phyloP scores from a whole-genome alignment of 1,140 invertebrate species.

The Zaprionus ghesquierei region DNA sequence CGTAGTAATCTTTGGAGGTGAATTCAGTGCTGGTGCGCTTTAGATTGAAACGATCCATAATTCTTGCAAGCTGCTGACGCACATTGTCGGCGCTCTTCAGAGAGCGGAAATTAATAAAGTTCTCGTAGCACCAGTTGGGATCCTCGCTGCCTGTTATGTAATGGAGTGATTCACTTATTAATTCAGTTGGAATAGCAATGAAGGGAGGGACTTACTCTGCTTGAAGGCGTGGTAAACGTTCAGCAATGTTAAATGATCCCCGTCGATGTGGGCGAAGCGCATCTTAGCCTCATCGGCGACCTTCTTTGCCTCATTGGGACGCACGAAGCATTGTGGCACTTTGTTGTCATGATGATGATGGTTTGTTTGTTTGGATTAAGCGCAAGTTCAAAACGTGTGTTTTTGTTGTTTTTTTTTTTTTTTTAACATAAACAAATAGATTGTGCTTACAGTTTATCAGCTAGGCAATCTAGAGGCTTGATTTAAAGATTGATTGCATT shows the following conservation, averaged over 20 bases:
- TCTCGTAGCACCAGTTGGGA: constrained; percentile 98
- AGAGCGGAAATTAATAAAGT: constrained; percentile 99
- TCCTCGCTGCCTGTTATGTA: constrained; percentile 84
- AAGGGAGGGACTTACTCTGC: constrained; percentile 92
- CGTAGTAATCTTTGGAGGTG: constrained; percentile 98
- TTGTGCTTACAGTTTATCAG: constrained; percentile 71
- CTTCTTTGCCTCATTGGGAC: constrained; percentile 99
- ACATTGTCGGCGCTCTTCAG: constrained; percentile 93
- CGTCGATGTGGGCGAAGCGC: constrained; percentile 99
- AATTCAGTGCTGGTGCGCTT: constrained; percentile 98
- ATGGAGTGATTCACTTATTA: neutral
- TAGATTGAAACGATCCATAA: constrained; percentile 93
- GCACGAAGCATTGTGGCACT: constrained; percentile 99
- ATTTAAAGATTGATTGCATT: constrained; percentile 77
- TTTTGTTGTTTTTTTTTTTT: too few species aligned
- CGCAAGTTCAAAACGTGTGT: constrained; percentile 59
- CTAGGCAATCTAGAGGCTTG: constrained; percentile 73
- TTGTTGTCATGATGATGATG: constrained; percentile 76
- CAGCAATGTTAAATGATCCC: constrained; percentile 98
- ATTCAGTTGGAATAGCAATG: neutral
- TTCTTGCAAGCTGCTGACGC: constrained; percentile 86
- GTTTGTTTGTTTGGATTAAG: constrained; percentile 65
- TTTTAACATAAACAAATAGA: constrained; percentile 62
- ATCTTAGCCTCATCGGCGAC: constrained; percentile 99
- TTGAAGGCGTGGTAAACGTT: constrained; percentile 99